phyloP scores from a whole-genome alignment of 2,113 vertebrate genomes.

The Axis porcinus region DNA sequence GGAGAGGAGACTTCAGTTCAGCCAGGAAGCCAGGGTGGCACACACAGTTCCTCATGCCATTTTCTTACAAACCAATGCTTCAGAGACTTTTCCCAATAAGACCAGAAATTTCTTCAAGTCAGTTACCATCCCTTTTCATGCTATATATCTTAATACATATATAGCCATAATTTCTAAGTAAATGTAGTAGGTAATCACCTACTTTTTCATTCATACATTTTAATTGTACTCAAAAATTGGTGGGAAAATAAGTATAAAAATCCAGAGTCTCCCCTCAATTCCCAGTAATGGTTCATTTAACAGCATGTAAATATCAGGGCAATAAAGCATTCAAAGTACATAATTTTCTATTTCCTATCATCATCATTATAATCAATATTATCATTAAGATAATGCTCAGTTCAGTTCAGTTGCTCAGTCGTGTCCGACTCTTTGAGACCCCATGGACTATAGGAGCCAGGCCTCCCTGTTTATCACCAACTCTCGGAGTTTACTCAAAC shows the following conservation, averaged over 20 bases:
- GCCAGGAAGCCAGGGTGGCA: constrained; percentile 61
- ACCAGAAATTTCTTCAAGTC: constrained; percentile 68
- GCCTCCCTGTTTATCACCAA: not conserved
- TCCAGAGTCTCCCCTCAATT: not conserved
- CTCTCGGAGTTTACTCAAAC: not conserved
- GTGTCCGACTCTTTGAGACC: not conserved
- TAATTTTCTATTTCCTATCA: not conserved
- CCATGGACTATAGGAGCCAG: not conserved
- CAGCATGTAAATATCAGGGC: not conserved
- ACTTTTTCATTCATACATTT: not conserved
- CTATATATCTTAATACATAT: constrained; percentile 69
- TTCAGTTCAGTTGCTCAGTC: not conserved
- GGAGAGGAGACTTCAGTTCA: constrained; percentile 56
- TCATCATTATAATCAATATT: not conserved
- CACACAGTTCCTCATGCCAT: constrained; percentile 53
- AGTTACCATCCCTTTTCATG: constrained; percentile 73
- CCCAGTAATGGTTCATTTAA: not conserved
- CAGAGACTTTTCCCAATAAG: constrained; percentile 69
- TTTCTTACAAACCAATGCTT: constrained; percentile 64
- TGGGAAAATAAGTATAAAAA: not conserved
- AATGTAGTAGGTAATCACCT: not conserved
- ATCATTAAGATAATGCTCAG: not conserved
- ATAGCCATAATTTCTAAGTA: constrained; percentile 52
- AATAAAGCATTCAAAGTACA: not conserved
- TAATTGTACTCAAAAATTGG: constrained; percentile 19